Evolutionary conservation across 2,888 invertebrate genomes (phyloP), one percentile per base, ranked within the genome.

Genomic region (Agonum fuliginosum): DNA sequence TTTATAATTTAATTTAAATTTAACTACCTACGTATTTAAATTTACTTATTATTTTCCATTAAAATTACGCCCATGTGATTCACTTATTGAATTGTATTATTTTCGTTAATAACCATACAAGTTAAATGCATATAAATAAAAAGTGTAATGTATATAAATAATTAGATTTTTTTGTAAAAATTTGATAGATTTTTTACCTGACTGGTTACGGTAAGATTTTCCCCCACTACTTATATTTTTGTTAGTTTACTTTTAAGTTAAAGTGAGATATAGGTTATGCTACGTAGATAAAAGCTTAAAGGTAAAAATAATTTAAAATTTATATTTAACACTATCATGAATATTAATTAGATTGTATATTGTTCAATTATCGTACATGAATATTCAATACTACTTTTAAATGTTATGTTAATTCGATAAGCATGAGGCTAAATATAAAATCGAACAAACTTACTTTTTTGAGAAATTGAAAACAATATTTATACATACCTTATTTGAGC

Each of bases 381-480:
- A n/a, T n/a, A n/a, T n/a, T n/a, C n/a, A n/a, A n/a, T n/a, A n/a
- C n/a, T n/a, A n/a, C n/a, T n/a, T n/a, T n/a, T n/a, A n/a, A n/a
- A n/a, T n/a, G n/a, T n/a, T n/a, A 37, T 37, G 37, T 37, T 37
- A 37, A 37, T 37, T 37, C 12, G 1, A 37, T n/a, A n/a, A n/a
- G n/a, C n/a, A n/a, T n/a, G n/a, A n/a, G 10, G 10, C 10, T 48
- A 17, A 20, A 20, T 3, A 20, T 4, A 54, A 54, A 22, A 24
- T 54, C 22, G 24, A 54, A 54, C 51, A 22, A 54, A 54, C 24
- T 54, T 12, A 20, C 20, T 10, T 48, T 37, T 20, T n/a, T n/a
- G n/a, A 17, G 20, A 24, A 54, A 20, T 54, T 54, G 54, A 24
- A 54, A 54, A 51, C 51, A 51, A 10, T 54, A 24, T 51, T 22